These are phyloP conservation scores for Hafferia zeledoni DNA, from an alignment of 2,797 vertebrate genomes.

Conservation along the genomic window DNA sequence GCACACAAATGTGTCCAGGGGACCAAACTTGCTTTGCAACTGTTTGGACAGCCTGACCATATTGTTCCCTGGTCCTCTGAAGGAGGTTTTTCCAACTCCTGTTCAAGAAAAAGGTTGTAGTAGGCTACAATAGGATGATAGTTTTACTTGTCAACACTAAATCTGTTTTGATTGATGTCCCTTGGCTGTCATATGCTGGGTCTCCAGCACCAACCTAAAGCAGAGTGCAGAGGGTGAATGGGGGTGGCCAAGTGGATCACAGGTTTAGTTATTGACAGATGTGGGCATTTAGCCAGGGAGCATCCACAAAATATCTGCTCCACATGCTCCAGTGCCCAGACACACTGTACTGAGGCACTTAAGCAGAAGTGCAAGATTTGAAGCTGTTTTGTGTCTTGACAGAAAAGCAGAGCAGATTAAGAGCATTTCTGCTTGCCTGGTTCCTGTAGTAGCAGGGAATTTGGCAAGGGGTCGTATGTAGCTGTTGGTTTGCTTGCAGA, in stretches of 20 bases:
- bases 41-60: not conserved
- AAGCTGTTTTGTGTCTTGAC: not conserved
- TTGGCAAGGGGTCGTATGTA: not conserved
- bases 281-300: not conserved
- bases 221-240: not conserved
- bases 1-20: not conserved
- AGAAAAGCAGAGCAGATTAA: not conserved
- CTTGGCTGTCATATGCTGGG: rapidly evolving
- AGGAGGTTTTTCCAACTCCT: not conserved
- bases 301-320: not conserved
- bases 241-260: not conserved
- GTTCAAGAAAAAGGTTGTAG: not conserved
- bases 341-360: not conserved
- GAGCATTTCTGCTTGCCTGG: not conserved
- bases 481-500: not conserved
- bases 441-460: not conserved
- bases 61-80: not conserved
- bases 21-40: not conserved
- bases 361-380: not conserved
- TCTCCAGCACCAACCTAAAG: not conserved
- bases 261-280: not conserved
- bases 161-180: not conserved
- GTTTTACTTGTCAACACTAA: not conserved
- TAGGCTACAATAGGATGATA: not conserved
- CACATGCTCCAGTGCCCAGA: not conserved